Conservation (phyloP, 2,797 vertebrate genomes). For the Hippoglossus hippoglossus region DNA sequence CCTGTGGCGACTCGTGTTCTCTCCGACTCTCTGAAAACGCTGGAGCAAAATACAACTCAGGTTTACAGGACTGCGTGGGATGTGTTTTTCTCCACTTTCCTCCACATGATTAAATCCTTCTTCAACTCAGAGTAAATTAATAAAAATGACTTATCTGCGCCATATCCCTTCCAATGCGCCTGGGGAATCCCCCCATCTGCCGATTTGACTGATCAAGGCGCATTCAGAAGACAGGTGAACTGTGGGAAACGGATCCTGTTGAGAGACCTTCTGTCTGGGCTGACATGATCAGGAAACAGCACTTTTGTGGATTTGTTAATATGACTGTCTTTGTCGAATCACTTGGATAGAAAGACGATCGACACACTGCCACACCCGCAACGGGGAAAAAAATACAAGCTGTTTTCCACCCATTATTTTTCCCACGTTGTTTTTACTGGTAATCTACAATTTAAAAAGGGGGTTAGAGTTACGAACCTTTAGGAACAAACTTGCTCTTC, state of each 20-base stretch:
- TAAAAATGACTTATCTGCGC: conserved; percentile 46
- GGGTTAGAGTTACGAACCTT: no score
- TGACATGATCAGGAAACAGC: conserved; percentile 37
- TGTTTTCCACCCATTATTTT: not conserved
- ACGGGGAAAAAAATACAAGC: not conserved
- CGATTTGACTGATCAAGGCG: conserved; percentile 49
- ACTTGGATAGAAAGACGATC: not conserved
- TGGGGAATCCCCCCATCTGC: conserved; percentile 73
- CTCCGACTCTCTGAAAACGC: not conserved
- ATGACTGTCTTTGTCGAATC: conserved; percentile 34
- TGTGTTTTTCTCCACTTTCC: conserved; percentile 9
- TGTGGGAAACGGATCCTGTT: conserved; percentile 41
- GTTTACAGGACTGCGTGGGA: not conserved
- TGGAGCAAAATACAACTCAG: conserved; percentile 6
- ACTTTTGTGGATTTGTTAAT: conserved; percentile 43
- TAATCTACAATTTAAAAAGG: no score
- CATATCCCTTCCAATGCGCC: conserved; percentile 42
- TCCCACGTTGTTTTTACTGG: not conserved
- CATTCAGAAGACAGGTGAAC: conserved; percentile 54
- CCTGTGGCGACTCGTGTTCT: not conserved
- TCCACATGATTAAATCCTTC: conserved; percentile 41
- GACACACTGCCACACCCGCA: not conserved
- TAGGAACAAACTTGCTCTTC: no score
- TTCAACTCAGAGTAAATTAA: conserved; percentile 42
- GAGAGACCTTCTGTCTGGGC: conserved; percentile 59